Base-by-base conservation (phyloP, 2,888 invertebrate genomes). In the Thysanoteuthis rhombus region DNA sequence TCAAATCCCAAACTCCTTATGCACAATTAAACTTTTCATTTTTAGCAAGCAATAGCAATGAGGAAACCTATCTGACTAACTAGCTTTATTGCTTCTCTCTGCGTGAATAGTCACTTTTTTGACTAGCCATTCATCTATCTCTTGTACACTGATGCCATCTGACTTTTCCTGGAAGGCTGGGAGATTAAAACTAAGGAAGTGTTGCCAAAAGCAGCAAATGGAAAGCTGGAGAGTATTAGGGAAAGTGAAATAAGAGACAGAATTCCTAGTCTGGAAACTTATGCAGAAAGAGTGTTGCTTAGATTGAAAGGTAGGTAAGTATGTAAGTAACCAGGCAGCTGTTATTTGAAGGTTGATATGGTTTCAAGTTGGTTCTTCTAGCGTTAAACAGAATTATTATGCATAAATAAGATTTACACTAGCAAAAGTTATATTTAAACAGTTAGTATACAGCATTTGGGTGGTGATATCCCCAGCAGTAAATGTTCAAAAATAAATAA, bases 181-280 rank as follows among this genome's bases (percentile, higher is more conserved):
- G 75, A 75, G 75, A 75, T 75, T 75, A 75, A 75, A n/a, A 75
- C 75, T 3, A 36, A 75, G 75, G 75, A 75, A 75, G 36, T 36
- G n/a, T 75, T 75, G n/a, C 75, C 75, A 75, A 75, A 75, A 75
- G 75, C n/a, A 75, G 75, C 75, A 75, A 75, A 75, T n/a, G 75
- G 75, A 75, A 75, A 75, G 75, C 75, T 75, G 75, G 75, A 75
- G 75, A 75, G n/a, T 75, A 75, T 75, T 75, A n/a, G 75, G 28
- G n/a, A n/a, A 75, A 75, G 75, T 75, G 75, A n/a, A 75, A 75
- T 75, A 75, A 16, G 75, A 75, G 75, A 75, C 75, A 75, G 16
- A 75, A 36, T 75, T 75, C 75, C 36, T 36, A 75, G 75, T n/a
- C 75, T 75, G 75, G 75, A 75, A 75, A 75, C 75, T 75, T 36